phyloP scores from a whole-genome alignment of 2,888 invertebrate genomes.

The Agrilus cyanescens region DNA sequence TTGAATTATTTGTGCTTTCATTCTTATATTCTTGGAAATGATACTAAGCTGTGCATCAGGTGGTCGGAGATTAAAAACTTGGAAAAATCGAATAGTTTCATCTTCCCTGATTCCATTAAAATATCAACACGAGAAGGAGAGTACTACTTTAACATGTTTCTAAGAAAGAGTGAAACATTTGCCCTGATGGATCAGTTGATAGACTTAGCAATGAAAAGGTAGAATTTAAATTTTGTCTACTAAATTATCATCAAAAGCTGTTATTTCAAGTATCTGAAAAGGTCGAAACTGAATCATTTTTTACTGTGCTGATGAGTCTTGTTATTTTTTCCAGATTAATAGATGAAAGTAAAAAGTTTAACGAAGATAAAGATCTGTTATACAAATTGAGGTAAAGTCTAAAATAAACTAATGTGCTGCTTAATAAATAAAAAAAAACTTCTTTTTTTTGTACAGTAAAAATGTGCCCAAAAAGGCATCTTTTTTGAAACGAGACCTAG shows the following conservation, averaged over 20 bases:
- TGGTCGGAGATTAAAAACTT: conserved; percentile 84
- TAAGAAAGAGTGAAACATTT: conserved; percentile 81
- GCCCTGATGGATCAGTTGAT: conserved; percentile 88
- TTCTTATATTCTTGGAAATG: conserved; percentile 84
- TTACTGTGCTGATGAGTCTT: conserved; percentile 1
- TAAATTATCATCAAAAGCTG: too few species aligned
- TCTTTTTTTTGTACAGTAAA: conserved; percentile 42
- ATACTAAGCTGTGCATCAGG: conserved; percentile 76
- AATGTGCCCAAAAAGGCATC: conserved; percentile 84
- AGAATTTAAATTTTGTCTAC: conserved; percentile 1
- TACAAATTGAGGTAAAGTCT: conserved; percentile 57
- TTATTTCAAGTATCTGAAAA: too few species aligned
- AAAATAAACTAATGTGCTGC: neutral
- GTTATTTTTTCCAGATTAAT: conserved; percentile 55
- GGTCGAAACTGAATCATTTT: too few species aligned
- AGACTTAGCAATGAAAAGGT: conserved; percentile 92
- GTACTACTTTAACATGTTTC: conserved; percentile 85
- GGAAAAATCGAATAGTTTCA: conserved; percentile 60
- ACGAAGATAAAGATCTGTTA: conserved; percentile 76
- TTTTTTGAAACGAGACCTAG: conserved; percentile 86
- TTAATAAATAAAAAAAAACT: neutral
- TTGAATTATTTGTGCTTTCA: conserved; percentile 94
- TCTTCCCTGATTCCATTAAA: conserved; percentile 79
- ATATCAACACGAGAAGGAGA: conserved; percentile 75
- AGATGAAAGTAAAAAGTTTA: conserved; percentile 83